A percentile compares a stretch with the other conserved stretches of the same genome.
Conservation (phyloP, 1,140 invertebrate genomes). For the Steinernema khuongi region DNA sequence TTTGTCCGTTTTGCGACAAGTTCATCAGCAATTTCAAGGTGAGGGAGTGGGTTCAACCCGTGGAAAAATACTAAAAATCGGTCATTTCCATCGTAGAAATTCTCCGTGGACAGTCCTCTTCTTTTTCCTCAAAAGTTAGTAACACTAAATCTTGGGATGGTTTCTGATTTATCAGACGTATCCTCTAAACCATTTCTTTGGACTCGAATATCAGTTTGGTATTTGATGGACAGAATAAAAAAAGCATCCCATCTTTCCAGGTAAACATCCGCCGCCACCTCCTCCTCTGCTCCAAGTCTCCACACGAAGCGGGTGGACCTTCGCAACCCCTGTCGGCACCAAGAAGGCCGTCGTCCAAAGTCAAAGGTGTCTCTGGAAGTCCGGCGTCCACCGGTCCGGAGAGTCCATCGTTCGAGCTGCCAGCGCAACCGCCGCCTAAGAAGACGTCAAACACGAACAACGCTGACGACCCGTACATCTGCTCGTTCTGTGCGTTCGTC, state of each 20-base stretch:
- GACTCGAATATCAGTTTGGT: no score
- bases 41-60: background rate
- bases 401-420: background rate
- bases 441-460: background rate
- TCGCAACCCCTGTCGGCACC: background rate
- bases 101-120: no score
- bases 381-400: background rate
- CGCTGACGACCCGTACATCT: slow-evolving; percentile 42
- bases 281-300: slow-evolving; percentile 33
- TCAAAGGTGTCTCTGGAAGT: background rate
- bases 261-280: slow-evolving; percentile 50
- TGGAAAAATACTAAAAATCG: background rate
- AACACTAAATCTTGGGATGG: no score
- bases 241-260: no score
- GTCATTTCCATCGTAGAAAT: slow-evolving; percentile 46
- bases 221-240: no score
- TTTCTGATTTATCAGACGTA: no score
- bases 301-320: background rate
- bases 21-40: slow-evolving; percentile 52
- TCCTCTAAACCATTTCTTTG: no score
- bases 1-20: slow-evolving; percentile 48
- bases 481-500: slow-evolving; percentile 46
- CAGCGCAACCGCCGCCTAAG: background rate
- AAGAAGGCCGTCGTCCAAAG: background rate
- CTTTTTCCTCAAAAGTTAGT: no score